Base-by-base conservation (phyloP, 2,113 vertebrate genomes). In the Glaucomys volans region DNA sequence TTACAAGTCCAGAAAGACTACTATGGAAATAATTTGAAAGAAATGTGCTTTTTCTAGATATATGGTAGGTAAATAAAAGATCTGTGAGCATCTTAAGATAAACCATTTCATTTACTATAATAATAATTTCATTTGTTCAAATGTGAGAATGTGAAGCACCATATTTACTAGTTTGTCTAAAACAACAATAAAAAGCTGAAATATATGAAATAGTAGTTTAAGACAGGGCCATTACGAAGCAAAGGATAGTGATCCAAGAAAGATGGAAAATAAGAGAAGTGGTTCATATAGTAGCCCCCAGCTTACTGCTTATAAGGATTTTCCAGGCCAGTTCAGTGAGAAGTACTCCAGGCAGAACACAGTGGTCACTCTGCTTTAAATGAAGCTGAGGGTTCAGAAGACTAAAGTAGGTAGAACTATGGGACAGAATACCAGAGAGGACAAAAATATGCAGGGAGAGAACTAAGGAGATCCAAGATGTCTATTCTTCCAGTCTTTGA, bases 91-190 rank as follows among this genome's bases (percentile, higher is more conserved):
- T n/a, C 47, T 82, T 79, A 90, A 83, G 20, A 82, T 50, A 77
- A 83, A 86, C 54, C 74, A 66, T 18, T 74, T 71, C 10, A 52
- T 76, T 90, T 94, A n/a, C 44, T 59, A 32, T 1, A 64, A 88
- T 76, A 69, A 88, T 76, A 72, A 81, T 57, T 76, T 85, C 35
- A 69, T 82, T 50, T 80, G 92, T 94, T 79, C 24, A 94, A 71
- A 57, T 77, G 13, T 67, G 16, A 35, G 24, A 75, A 12, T 72
- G 30, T 40, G 5, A 74, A 40, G 11, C 14, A n/a, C 40, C 40
- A 17, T 32, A 72, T 54, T 64, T 91, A 93, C 35, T 62, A 16
- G 66, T 40, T 57, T 86, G 32, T 44, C 40, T 50, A 11, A 64
- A 95, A 83, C 0, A 35, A 75, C 50, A 64, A 76, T 20, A 67